A percentile compares a stretch with the other conserved stretches of the same genome.
These are phyloP conservation scores for Euplagia quadripunctaria DNA, from an alignment of 2,888 invertebrate genomes.

Conservation along the genomic window DNA sequence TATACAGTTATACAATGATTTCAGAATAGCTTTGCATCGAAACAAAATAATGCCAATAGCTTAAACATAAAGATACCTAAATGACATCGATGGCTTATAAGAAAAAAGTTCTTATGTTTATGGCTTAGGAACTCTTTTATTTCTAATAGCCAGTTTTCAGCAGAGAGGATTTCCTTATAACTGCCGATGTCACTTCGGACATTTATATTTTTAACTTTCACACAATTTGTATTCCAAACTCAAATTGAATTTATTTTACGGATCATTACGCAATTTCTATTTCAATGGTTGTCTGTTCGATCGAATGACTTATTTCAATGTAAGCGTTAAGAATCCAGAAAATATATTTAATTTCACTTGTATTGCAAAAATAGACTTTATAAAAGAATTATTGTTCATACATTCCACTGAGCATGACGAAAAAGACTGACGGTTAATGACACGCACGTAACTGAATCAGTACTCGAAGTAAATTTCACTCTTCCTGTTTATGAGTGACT, in stretches of 20 bases:
- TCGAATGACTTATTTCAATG: not conserved
- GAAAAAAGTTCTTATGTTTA: not conserved
- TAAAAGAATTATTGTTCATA: slow-evolving; percentile 24
- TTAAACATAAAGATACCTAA: not conserved
- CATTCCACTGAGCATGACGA: slow-evolving; percentile 55
- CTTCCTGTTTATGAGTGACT: not conserved
- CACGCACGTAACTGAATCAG: slow-evolving; percentile 46
- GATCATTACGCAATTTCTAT: not conserved
- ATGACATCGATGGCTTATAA: not conserved
- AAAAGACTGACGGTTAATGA: slow-evolving; percentile 54
- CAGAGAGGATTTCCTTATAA: not conserved
- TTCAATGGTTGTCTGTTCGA: not conserved
- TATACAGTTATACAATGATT: not conserved
- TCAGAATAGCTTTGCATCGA: slow-evolving; percentile 12
- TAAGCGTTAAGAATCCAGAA: not conserved
- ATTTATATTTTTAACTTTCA: not conserved
- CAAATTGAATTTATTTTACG: slow-evolving; percentile 11
- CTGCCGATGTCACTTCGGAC: not conserved
- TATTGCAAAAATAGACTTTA: not conserved
- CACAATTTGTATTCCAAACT: not conserved
- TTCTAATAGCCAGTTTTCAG: not conserved
- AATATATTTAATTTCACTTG: not conserved
- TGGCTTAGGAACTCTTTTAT: not conserved
- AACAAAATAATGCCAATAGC: not conserved
- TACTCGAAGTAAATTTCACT: slow-evolving; percentile 44